Base-by-base conservation (phyloP, 2,888 invertebrate species). In the Cosmopolites sordidus region DNA sequence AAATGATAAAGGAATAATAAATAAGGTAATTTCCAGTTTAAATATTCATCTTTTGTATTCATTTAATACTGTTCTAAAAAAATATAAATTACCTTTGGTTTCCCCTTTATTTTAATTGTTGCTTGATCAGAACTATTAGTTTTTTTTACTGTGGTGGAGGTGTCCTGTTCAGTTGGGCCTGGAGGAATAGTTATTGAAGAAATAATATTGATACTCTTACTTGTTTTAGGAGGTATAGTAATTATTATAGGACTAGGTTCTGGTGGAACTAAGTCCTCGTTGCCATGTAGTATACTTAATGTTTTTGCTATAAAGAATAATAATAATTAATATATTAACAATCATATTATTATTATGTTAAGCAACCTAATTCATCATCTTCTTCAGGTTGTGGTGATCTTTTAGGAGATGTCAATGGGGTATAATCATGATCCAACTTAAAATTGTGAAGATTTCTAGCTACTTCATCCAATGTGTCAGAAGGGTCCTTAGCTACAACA, bases 381-480 rank as follows among this genome's bases (percentile, higher is more conserved):
- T 67, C 67, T 43, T 50, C 68, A 5, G 61, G 68, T 70, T 8
- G 59, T 68, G 58, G 70, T 72, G 39, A 42, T 2, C 65, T 80
- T 81, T 80, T 80, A 22, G 86, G 83, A 51, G 86, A 84, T 27
- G 80, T 83, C 30, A 83, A 78, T 41, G 83, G 80, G 40, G 89
- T 89, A 62, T 90, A 90, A 67, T 89, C 89, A 67, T 91, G 90
- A 71, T 90, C 90, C 75, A 89, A 82, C 66, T 82, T 82, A 62
- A 86, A 81, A 64, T 82, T 78, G 52, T 83, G 76, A 39, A 75
- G 63, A 60, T 73, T 72, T 46, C 69, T 64, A 29, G 68, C 65
- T 16, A 74, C 61, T 62, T 76, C 74, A 58, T 78, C 79, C 66
- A 79, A 76, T 17, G 78, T 77, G 37, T 39, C 27, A 12, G 30